Evolutionary conservation across 1,140 invertebrate species (phyloP).

Genomic region (Protaetia brevitarsis): DNA sequence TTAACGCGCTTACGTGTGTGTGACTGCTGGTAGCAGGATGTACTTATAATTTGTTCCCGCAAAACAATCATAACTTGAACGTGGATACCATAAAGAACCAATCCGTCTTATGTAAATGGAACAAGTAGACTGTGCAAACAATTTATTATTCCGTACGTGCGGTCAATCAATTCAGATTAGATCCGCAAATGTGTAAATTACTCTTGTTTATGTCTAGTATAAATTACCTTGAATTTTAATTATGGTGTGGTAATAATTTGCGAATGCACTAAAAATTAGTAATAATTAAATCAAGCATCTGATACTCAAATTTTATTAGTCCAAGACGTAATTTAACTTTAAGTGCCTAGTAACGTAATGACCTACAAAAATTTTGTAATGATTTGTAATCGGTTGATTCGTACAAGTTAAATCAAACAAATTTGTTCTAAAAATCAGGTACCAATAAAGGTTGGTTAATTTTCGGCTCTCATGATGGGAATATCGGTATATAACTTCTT

Average conservation of each 20-base stretch:
- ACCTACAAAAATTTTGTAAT: too few relatives aligned
- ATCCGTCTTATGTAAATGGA: slow-evolving; percentile 4
- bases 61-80: slow-evolving; percentile 1
- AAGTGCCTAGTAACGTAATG: too few relatives aligned
- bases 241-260: neutral
- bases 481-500: too few relatives aligned
- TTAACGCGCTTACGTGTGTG: neutral
- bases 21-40: slow-evolving; percentile 1
- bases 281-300: too few relatives aligned
- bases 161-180: slow-evolving; percentile 8
- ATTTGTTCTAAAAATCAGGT: too few relatives aligned
- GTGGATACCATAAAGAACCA: slow-evolving; percentile 1
- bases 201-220: slow-evolving; percentile 1
- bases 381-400: too few relatives aligned
- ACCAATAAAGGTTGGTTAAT: too few relatives aligned
- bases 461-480: too few relatives aligned
- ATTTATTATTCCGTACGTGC: neutral
- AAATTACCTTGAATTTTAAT: slow-evolving; percentile 12
- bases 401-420: too few relatives aligned
- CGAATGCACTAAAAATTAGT: too few relatives aligned
- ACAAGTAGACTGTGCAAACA: slow-evolving; percentile 3
- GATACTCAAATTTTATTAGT: too few relatives aligned
- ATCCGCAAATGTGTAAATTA: slow-evolving; percentile 14
- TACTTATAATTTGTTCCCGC: slow-evolving; percentile 10
- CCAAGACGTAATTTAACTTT: too few relatives aligned